A percentile compares a stretch with the other conserved stretches of the same genome.
Evolutionary conservation across 2,113 vertebrate genomes (phyloP).

Genomic region (Mandrillus leucophaeus): DNA sequence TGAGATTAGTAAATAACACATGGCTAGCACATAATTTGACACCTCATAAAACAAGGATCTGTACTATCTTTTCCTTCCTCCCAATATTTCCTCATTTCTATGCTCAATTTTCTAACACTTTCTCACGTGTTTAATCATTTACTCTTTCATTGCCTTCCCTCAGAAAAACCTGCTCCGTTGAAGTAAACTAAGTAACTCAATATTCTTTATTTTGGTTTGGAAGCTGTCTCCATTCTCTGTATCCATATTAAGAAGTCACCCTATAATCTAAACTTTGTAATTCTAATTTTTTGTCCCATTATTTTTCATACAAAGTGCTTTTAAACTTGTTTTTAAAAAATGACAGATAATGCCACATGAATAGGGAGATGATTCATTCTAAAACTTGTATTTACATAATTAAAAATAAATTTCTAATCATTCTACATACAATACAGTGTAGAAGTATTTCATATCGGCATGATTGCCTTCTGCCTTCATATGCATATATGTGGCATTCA

Average conservation of each 20-base stretch:
- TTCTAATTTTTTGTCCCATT: not conserved
- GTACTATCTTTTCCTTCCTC: not conserved
- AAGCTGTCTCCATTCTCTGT: not conserved
- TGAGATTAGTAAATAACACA: not conserved
- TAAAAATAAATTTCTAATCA: not conserved
- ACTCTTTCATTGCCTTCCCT: not conserved
- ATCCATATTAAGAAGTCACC: not conserved
- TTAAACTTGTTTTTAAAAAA: constrained; percentile 25
- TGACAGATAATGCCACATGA: not conserved
- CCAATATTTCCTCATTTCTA: not conserved
- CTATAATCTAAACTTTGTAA: constrained; percentile 1
- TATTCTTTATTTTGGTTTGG: not conserved
- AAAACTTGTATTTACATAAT: constrained; percentile 39
- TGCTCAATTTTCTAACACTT: not conserved
- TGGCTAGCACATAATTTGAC: not conserved
- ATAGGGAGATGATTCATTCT: not conserved
- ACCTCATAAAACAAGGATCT: not conserved
- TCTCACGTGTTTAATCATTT: not conserved
- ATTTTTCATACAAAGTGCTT: not conserved
- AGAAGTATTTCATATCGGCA: not conserved
- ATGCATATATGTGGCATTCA: not conserved
- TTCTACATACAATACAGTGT: not conserved
- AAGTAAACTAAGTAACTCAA: not conserved
- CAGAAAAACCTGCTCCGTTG: not conserved
- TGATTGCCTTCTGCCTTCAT: not conserved